These are phyloP conservation scores for Augochlora pura DNA, from an alignment of 1,140 invertebrate species.

Conservation along the genomic window DNA sequence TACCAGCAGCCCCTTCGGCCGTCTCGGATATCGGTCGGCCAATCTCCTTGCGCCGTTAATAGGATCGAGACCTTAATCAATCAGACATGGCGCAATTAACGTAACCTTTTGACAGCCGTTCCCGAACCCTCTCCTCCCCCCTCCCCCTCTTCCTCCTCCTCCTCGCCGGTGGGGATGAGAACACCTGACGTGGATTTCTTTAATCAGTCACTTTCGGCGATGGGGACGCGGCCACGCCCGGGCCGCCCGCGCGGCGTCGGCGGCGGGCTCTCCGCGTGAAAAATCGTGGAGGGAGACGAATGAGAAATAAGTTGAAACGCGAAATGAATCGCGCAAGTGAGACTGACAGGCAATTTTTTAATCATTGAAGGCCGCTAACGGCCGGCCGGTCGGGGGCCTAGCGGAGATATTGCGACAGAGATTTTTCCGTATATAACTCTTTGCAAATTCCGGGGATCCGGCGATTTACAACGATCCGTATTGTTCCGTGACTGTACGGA, in stretches of 20 bases:
- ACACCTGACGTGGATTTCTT: conserved; percentile 71
- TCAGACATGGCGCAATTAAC: conserved; percentile 68
- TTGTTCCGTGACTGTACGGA: too few relatives aligned
- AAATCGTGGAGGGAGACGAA: conserved; percentile 24
- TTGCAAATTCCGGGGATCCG: not conserved
- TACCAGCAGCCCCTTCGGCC: conserved; percentile 1
- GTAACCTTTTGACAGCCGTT: conserved; percentile 68
- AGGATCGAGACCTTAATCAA: conserved; percentile 71
- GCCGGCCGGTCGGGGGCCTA: not conserved
- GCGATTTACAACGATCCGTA: too few relatives aligned
- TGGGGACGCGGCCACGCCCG: conserved; percentile 8
- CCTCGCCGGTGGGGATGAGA: too few relatives aligned
- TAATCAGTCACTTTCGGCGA: conserved; percentile 69
- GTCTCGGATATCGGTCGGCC: conserved; percentile 12
- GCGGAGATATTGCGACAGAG: not conserved
- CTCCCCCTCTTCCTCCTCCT: too few relatives aligned
- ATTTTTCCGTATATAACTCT: not conserved
- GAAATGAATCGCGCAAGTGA: conserved; percentile 71
- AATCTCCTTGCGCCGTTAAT: conserved; percentile 59
- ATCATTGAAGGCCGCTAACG: conserved; percentile 48
- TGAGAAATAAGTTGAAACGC: conserved; percentile 60
- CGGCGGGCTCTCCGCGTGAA: too few relatives aligned
- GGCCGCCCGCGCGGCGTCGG: conserved; percentile 31
- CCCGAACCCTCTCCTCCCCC: conserved; percentile 1
- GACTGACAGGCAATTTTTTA: conserved; percentile 70